Conservation (phyloP, 2,888 invertebrate species). For the Drosophila leonis region DNA sequence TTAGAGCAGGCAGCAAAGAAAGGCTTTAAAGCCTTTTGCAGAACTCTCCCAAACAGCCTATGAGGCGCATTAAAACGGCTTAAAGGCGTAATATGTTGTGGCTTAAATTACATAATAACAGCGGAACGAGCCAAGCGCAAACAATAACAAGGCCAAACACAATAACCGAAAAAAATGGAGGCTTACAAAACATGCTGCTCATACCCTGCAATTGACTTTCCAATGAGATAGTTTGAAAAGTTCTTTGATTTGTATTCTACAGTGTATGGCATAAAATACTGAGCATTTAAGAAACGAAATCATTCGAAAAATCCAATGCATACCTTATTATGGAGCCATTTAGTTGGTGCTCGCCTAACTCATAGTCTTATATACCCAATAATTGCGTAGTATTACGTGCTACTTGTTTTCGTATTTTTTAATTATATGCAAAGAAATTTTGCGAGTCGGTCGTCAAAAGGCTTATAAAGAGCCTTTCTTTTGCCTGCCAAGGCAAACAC, state of each 20-base stretch:
- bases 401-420: conserved; percentile 52
- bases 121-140: conserved; percentile 34
- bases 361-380: conserved; percentile 6
- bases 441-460: conserved; percentile 70
- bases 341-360: not conserved
- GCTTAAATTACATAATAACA: conserved; percentile 72
- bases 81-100: conserved; percentile 77
- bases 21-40: conserved; percentile 64
- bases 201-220: conserved; percentile 27
- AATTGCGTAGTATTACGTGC: conserved; percentile 1
- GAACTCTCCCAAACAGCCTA: conserved; percentile 59
- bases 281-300: no score
- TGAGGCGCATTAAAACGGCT: conserved; percentile 74
- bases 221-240: not conserved
- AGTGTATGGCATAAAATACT: not conserved
- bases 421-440: conserved; percentile 78
- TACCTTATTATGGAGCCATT: no score
- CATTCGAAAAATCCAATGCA: no score
- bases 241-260: not conserved
- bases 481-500: conserved; percentile 52
- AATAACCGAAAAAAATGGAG: conserved; percentile 40
- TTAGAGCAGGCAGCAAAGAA: conserved; percentile 32
- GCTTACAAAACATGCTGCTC: conserved; percentile 37
- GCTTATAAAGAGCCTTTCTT: conserved; percentile 50
- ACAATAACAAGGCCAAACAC: conserved; percentile 58